Percentiles rank a stretch among this genome's conserved stretches.
phyloP scores from a whole-genome alignment of 2,113 vertebrate species.

The Tetrao urogallus region DNA sequence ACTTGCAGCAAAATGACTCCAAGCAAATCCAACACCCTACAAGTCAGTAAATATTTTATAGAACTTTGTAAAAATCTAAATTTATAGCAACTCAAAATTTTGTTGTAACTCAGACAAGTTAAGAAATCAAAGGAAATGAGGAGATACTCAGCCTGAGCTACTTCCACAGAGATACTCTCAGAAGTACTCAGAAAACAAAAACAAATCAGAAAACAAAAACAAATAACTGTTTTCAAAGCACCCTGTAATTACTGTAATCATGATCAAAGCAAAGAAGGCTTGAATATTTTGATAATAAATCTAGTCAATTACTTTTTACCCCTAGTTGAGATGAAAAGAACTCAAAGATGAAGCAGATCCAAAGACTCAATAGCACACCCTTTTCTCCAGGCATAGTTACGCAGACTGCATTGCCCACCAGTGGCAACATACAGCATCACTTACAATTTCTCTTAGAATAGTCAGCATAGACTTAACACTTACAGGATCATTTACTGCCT shows the following conservation, averaged over 20 bases:
- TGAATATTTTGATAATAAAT: not conserved
- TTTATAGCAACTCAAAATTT: not conserved
- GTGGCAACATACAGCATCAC: not conserved
- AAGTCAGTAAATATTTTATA: not conserved
- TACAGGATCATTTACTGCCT: conserved; percentile 85
- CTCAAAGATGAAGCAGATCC: not conserved
- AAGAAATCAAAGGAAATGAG: not conserved
- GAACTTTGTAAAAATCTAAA: too few species aligned
- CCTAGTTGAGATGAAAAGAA: not conserved
- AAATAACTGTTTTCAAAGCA: not conserved
- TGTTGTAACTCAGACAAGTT: not conserved
- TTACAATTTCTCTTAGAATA: not conserved
- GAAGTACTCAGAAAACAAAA: not conserved
- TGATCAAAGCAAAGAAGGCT: not conserved
- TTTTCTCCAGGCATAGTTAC: not conserved
- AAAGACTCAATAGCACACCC: not conserved
- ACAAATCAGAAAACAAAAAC: not conserved
- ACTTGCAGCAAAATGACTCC: not conserved
- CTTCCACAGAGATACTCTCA: not conserved
- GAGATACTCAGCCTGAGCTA: not conserved
- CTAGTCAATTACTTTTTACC: not conserved
- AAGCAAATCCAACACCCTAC: not conserved
- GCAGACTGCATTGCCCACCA: not conserved
- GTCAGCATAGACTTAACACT: conserved; percentile 63
- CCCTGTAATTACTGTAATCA: not conserved